Percentiles rank a stretch among this genome's conserved stretches.
Conservation (phyloP, 1,140 invertebrate species). For the Archivesica marissinica region DNA sequence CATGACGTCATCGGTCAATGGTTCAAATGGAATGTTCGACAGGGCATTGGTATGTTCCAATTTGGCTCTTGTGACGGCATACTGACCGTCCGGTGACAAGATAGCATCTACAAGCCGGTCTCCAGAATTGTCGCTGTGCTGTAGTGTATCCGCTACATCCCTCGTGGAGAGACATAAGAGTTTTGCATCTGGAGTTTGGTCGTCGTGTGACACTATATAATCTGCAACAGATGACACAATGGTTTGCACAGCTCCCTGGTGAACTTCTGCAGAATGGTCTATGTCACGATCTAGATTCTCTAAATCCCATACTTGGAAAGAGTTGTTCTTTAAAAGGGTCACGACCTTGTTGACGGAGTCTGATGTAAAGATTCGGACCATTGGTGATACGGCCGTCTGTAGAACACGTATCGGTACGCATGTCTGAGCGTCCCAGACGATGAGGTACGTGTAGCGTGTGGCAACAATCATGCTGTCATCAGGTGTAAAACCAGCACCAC, state of each 20-base stretch:
- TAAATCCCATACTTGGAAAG: slow-evolving; percentile 80
- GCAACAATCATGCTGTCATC: slow-evolving; percentile 76
- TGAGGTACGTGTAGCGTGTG: slow-evolving; percentile 74
- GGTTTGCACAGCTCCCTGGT: slow-evolving; percentile 66
- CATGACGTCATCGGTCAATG: slow-evolving; percentile 72
- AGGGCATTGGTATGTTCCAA: slow-evolving; percentile 22
- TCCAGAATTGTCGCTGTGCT: slow-evolving; percentile 67
- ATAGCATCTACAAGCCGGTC: slow-evolving; percentile 64
- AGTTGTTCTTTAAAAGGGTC: slow-evolving; percentile 73
- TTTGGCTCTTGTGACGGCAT: slow-evolving; percentile 65
- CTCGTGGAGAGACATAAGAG: slow-evolving; percentile 71
- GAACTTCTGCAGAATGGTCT: slow-evolving; percentile 70
- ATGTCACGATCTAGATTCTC: slow-evolving; percentile 77
- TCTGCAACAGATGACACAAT: slow-evolving; percentile 66
- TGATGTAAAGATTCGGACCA: slow-evolving; percentile 73
- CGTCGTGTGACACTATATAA: slow-evolving; percentile 65
- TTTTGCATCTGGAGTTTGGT: slow-evolving; percentile 71
- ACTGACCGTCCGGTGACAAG: slow-evolving; percentile 70
- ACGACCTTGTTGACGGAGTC: slow-evolving; percentile 75
- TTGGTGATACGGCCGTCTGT: slow-evolving; percentile 69
- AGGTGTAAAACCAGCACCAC: slow-evolving; percentile 75
- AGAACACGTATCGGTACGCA: slow-evolving; percentile 74
- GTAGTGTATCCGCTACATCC: slow-evolving; percentile 65
- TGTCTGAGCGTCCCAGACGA: slow-evolving; percentile 76
- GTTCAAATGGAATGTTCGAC: slow-evolving; percentile 1